These are phyloP conservation scores for Zoanthus sansibaricus DNA, from an alignment of 92 coral and sea anemone genomes.

Conservation along the genomic window DNA sequence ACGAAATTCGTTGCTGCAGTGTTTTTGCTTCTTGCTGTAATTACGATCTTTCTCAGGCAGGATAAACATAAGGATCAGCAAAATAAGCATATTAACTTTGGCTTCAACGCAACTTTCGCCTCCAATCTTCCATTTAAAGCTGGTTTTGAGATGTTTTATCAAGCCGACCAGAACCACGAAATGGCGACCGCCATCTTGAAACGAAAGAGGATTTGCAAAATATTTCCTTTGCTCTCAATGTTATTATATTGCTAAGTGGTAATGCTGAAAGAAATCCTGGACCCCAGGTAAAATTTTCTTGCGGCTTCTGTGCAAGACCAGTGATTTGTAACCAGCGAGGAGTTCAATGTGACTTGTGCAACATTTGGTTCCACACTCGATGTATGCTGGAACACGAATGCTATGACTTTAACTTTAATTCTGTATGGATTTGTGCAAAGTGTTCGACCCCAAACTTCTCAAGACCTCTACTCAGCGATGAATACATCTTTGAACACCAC, in stretches of 20 bases:
- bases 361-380: constrained; percentile 8
- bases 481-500: constrained; percentile 10
- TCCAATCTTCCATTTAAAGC: not conserved
- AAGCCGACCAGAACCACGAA: not conserved
- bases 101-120: not conserved
- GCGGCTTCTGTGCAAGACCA: not conserved
- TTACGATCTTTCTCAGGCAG: constrained; percentile 1
- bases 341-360: constrained; percentile 14
- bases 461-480: not conserved
- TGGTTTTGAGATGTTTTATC: not conserved
- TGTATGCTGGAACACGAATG: constrained; percentile 1
- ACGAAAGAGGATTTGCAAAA: not conserved
- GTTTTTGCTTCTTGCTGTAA: constrained; percentile 2
- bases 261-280: not conserved
- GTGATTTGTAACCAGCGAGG: constrained; percentile 24
- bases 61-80: constrained; percentile 7
- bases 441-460: not conserved
- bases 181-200: not conserved
- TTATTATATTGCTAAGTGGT: not conserved
- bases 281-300: constrained; percentile 8
- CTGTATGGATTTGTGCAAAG: constrained; percentile 15
- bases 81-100: constrained; percentile 7
- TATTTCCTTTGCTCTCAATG: constrained; percentile 2
- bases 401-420: not conserved
- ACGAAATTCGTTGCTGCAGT: not conserved